phyloP scores from a whole-genome alignment of 2,797 vertebrate genomes.

The Enteromius viviparus region DNA sequence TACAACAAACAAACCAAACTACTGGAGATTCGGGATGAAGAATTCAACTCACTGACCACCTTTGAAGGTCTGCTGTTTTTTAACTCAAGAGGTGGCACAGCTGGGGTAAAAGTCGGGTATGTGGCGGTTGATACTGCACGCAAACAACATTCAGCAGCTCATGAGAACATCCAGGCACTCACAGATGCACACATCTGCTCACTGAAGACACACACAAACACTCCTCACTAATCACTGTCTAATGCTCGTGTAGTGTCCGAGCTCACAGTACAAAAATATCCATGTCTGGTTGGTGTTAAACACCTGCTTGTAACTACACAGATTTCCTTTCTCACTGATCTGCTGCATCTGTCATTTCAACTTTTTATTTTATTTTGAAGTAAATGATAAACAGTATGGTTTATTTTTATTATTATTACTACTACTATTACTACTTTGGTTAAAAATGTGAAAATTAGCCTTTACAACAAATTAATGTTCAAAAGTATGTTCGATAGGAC shows the following conservation, averaged over 20 bases:
- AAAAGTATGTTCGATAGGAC: background rate
- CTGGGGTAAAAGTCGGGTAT: slow-evolving; percentile 12
- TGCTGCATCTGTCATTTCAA: background rate
- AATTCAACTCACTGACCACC: slow-evolving; percentile 7
- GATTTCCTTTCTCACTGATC: background rate
- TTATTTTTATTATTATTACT: background rate
- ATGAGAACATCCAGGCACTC: slow-evolving; percentile 28
- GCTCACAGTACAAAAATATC: background rate
- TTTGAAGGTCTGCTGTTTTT: slow-evolving; percentile 22
- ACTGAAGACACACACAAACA: slow-evolving; percentile 25
- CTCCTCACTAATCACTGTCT: slow-evolving; percentile 9
- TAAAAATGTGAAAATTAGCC: background rate
- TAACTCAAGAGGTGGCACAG: slow-evolving; percentile 8
- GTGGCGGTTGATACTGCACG: slow-evolving; percentile 25
- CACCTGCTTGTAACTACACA: slow-evolving; percentile 33
- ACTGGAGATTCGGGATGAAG: background rate
- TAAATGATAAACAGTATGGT: background rate
- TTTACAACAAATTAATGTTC: background rate
- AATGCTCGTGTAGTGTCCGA: slow-evolving; percentile 3
- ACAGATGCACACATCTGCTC: slow-evolving; percentile 24
- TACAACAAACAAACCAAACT: slow-evolving; percentile 13
- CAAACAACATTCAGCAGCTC: slow-evolving; percentile 30
- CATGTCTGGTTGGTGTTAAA: slow-evolving; percentile 40
- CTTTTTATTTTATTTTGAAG: no score
- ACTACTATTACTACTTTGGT: background rate